Base-by-base conservation (phyloP, 2,113 vertebrate genomes). In the Vulpes lagopus region DNA sequence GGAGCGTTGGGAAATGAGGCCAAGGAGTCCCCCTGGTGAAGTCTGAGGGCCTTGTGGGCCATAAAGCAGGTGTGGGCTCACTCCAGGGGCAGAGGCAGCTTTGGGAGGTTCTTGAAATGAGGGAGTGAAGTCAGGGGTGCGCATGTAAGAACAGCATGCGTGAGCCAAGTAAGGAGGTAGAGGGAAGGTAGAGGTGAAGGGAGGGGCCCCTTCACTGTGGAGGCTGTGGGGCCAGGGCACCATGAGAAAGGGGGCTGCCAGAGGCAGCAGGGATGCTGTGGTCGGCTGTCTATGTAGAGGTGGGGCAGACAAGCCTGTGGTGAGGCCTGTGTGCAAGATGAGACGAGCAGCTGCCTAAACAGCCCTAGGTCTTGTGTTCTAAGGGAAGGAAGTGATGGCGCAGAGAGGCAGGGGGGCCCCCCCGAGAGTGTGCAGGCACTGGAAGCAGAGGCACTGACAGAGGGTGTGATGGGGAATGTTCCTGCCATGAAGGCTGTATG, bases 331-430 rank as follows among this genome's bases (percentile, higher is more conserved):
- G 64, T 78, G 71, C 49, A 17, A 1, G 16, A 64, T 12, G 25
- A 15, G 55, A 35, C 1, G 0, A 30, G 83, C n/a, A 8, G 62
- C 25, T 53, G n/a, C 67, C 2, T 0, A 0, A 19, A 43, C 51
- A 76, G 83, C 51, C 22, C 22, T n/a, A 25, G 27, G 1, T 27
- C 51, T 9, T 67, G 43, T 32, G 5, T 25, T 53, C 57, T 0
- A 2, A 2, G 22, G 15, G 49, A 51, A 65, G 65, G n/a, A 60
- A 30, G 30, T 14, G n/a, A 1, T 10, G 27, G 65, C 16, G 11
- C 17, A 38, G 80, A 43, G 65, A 38, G n/a, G 9, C 1, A 12
- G 17, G 49, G 35, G 51, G 16, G 27, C 23, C 16, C 11, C 27
- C 11, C 27, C 17, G 20, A 60, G 16, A 59, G 14, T 9, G 0